Percentiles rank a stretch among this genome's conserved stretches.
phyloP scores from a whole-genome alignment of 2,113 vertebrate species.

The Corapipo altera region DNA sequence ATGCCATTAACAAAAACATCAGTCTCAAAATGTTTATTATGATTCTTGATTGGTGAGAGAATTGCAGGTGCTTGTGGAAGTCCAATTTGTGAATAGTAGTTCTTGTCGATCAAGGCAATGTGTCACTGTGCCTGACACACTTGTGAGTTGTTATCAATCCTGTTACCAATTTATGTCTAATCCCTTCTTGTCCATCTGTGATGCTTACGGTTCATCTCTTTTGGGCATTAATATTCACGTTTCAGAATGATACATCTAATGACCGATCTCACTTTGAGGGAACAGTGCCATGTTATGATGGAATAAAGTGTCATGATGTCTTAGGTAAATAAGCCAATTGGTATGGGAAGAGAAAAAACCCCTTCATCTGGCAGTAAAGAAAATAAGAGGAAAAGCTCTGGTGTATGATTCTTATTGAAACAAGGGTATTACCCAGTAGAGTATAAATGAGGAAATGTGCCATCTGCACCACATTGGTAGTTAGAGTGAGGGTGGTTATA shows the following conservation, averaged over 20 bases:
- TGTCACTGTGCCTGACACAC: not conserved
- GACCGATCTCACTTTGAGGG: not conserved
- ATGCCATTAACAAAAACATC: not conserved
- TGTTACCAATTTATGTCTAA: not conserved
- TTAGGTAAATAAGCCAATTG: not conserved
- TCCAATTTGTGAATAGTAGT: not conserved
- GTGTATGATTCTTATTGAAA: not conserved
- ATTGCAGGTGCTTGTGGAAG: not conserved
- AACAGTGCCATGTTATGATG: not conserved
- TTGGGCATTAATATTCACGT: not conserved
- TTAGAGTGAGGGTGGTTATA: not conserved
- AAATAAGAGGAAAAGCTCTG: not conserved
- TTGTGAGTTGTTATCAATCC: not conserved
- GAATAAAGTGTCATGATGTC: not conserved
- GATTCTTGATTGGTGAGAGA: not conserved
- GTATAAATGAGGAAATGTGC: not conserved
- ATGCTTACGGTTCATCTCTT: slow-evolving; percentile 3
- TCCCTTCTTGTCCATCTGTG: not conserved
- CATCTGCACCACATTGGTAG: not conserved
- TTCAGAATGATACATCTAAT: not conserved
- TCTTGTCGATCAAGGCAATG: not conserved
- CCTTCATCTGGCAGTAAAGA: not conserved
- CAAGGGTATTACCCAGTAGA: not conserved
- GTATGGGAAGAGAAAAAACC: not conserved
- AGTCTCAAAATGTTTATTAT: not conserved